phyloP scores from a whole-genome alignment of 2,888 invertebrate genomes.

The Caenorhabditis drosophilae region DNA sequence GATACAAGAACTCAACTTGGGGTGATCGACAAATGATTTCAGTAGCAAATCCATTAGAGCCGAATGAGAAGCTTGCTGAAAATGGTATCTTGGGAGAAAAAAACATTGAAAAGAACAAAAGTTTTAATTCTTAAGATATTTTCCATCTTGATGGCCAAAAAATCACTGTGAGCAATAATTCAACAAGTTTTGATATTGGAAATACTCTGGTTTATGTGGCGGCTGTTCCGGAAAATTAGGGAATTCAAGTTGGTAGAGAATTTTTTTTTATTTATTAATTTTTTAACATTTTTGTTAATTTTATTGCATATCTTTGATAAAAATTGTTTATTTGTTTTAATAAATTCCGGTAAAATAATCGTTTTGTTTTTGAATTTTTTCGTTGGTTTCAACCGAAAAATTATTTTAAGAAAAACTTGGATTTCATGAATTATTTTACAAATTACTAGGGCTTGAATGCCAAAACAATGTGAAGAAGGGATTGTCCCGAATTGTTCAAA shows the following conservation, averaged over 20 bases:
- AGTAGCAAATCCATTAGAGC: slow-evolving; percentile 28
- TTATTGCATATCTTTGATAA: not conserved
- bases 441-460: slow-evolving; percentile 2
- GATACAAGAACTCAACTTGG: slow-evolving; percentile 40
- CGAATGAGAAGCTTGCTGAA: slow-evolving; percentile 31
- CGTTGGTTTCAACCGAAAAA: too few species aligned
- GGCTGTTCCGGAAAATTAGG: slow-evolving; percentile 23
- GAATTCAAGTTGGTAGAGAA: not conserved
- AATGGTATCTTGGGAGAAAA: slow-evolving; percentile 17
- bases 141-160: slow-evolving; percentile 3
- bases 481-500: slow-evolving; percentile 12
- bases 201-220: slow-evolving; percentile 46
- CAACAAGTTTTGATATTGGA: slow-evolving; percentile 29
- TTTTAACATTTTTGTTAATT: slow-evolving; percentile 4
- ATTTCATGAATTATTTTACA: too few species aligned
- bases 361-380: too few species aligned
- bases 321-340: slow-evolving; percentile 2
- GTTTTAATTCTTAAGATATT: slow-evolving; percentile 1
- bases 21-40: slow-evolving; percentile 46
- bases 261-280: slow-evolving; percentile 8
- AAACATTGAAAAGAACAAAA: too few species aligned
- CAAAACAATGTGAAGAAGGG: slow-evolving; percentile 15
- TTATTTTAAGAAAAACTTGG: too few species aligned
- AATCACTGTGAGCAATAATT: slow-evolving; percentile 28
- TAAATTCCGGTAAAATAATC: too few species aligned